Evolutionary conservation across 2,888 invertebrate genomes (phyloP), one percentile per base, ranked within the genome.

Genomic region (Coelinius sp.): DNA sequence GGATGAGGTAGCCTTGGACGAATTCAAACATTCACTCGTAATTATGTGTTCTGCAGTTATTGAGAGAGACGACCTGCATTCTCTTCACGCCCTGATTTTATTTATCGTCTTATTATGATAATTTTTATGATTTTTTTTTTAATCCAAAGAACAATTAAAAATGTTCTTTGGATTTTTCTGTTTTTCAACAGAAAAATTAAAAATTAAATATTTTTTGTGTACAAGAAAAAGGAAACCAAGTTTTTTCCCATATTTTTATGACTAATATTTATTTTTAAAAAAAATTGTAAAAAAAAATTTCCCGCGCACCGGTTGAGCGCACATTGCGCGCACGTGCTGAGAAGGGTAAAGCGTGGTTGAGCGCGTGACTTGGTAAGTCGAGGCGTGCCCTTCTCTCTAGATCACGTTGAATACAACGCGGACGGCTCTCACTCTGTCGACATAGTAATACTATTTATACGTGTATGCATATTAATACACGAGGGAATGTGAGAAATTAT

Each of bases 361-460:
- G 80, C 85, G 83, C 86, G 85, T 86, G 86, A 86, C 85, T 83
- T 75, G 74, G 59, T 76, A 70, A 20, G 75, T 74, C 80, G 80
- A 84, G 83, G 83, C 81, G 81, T 84, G 81, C 82, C 84, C 84
- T 83, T 84, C 83, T 81, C 83, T 76, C 74, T 64, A 67, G 78
- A 82, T 86, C 86, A 86, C 86, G 86, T 86, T 86, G 83, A 85
- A 83, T 78, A 82, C 79, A 85, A 84, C 82, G 86, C 85, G 85
- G 81, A 5, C 68, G n/a, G 70, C 73, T 74, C 76, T 76, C 71
- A 74, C 73, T 73, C 73, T 75, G 73, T 71, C 73, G 76, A 73
- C 73, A 75, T 66, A 75, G 31, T 70, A 70, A 75, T 73, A 75
- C 77, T 82, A 82, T 84, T 83, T 84, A 84, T 83, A 83, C 81